These are phyloP conservation scores for Magallana gigas DNA, from an alignment of 1,140 invertebrate genomes.

Conservation along the genomic window DNA sequence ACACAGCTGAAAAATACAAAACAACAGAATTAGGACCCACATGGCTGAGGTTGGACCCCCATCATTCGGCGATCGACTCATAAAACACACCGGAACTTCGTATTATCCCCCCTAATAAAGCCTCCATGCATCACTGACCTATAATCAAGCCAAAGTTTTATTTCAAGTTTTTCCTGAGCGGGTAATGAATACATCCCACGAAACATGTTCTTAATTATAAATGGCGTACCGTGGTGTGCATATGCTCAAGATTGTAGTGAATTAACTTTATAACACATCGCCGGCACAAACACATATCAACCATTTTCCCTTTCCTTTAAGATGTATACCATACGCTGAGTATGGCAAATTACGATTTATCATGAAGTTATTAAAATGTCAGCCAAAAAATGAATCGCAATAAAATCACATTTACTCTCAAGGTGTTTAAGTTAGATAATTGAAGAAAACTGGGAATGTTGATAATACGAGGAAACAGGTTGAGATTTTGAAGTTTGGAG, in stretches of 20 bases:
- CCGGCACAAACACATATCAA: slow-evolving; percentile 10
- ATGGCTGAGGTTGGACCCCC: neutral
- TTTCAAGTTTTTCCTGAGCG: slow-evolving; percentile 55
- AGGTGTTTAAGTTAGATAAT: neutral
- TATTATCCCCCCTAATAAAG: slow-evolving; percentile 31
- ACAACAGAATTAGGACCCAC: slow-evolving; percentile 48
- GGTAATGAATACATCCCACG: slow-evolving; percentile 56
- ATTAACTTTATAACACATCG: slow-evolving; percentile 30
- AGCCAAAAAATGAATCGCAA: neutral
- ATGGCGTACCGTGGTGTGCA: neutral
- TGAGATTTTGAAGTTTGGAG: neutral
- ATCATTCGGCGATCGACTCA: slow-evolving; percentile 14
- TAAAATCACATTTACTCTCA: neutral
- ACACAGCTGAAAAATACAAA: slow-evolving; percentile 85
- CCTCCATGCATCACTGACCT: slow-evolving; percentile 11
- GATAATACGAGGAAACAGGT: slow-evolving; percentile 4
- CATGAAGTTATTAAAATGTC: neutral
- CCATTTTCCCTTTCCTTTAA: neutral
- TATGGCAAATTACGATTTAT: neutral
- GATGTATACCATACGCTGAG: neutral
- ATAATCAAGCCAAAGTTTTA: slow-evolving; percentile 53
- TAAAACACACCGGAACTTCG: slow-evolving; percentile 10
- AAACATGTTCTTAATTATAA: slow-evolving; percentile 45
- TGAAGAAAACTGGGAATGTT: neutral
- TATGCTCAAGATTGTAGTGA: slow-evolving; percentile 2